Percentiles rank a stretch among this genome's conserved stretches.
Evolutionary conservation across 2,797 vertebrate genomes (phyloP).

Genomic region (Acanthopagrus latus): DNA sequence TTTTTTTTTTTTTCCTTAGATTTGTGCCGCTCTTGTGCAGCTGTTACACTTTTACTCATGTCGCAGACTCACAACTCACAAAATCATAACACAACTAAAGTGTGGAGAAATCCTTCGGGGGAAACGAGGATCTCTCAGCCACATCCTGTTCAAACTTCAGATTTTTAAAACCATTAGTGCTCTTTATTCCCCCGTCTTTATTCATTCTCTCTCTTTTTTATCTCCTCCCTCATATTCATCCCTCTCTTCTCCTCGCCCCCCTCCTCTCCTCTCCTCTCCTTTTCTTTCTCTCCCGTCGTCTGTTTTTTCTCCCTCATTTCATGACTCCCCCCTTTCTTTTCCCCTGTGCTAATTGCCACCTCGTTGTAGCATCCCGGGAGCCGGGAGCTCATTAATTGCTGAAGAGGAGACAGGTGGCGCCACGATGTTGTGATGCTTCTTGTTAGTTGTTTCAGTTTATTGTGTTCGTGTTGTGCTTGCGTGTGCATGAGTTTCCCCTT

Average conservation of each 20-base stretch:
- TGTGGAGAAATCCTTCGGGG: not conserved
- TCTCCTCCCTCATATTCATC: constrained; percentile 16
- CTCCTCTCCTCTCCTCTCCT: not conserved
- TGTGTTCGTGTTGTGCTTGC: constrained; percentile 64
- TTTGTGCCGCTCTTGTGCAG: not conserved
- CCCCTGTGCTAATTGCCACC: constrained; percentile 79
- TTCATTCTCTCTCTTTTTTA: constrained; percentile 3
- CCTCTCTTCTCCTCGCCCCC: constrained; percentile 16
- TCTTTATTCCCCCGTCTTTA: constrained; percentile 7
- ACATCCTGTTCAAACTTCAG: not conserved
- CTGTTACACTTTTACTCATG: not conserved
- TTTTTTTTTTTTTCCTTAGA: not conserved
- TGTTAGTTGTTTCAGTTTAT: constrained; percentile 83
- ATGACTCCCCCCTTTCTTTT: constrained; percentile 57
- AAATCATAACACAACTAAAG: too few relatives aligned
- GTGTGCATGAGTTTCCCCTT: constrained; percentile 43
- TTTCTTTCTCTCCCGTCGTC: constrained; percentile 23
- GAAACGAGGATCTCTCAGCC: not conserved
- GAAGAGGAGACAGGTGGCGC: constrained; percentile 86
- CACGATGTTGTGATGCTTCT: constrained; percentile 92
- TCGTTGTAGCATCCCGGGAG: constrained; percentile 75
- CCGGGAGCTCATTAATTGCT: constrained; percentile 81
- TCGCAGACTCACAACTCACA: too few relatives aligned
- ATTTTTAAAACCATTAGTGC: not conserved
- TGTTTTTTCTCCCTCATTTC: constrained; percentile 67